phyloP scores from a whole-genome alignment of 2,797 vertebrate genomes.

The Todus mexicanus region DNA sequence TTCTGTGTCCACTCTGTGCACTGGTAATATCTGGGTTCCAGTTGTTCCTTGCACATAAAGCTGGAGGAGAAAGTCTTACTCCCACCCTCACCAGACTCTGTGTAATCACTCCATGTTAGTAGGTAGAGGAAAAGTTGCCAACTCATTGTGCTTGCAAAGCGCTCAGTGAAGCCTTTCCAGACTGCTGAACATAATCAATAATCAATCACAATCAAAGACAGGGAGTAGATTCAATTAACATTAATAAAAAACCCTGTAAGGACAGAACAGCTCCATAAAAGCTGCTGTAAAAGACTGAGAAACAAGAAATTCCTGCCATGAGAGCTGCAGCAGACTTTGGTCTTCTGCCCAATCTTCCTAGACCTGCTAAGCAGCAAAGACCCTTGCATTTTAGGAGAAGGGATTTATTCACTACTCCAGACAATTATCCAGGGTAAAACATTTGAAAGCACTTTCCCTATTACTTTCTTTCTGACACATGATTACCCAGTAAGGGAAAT shows the following conservation, averaged over 20 bases:
- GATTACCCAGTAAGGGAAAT: not conserved
- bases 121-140: not conserved
- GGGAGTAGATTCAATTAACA: not conserved
- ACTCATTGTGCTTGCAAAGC: not conserved
- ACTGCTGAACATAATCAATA: not conserved
- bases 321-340: not conserved
- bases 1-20: not conserved
- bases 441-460: not conserved
- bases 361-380: not conserved
- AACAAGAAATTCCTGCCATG: not conserved
- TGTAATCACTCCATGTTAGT: not conserved
- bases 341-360: not conserved
- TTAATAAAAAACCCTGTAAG: not conserved
- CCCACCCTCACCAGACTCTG: not conserved
- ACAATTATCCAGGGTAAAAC: not conserved
- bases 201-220: not conserved
- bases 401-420: not conserved
- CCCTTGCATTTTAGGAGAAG: not conserved
- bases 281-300: not conserved
- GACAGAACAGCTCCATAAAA: not conserved
- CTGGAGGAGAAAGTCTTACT: not conserved
- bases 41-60: not conserved
- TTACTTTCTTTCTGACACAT: not conserved
- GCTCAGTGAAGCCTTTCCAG: not conserved
- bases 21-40: not conserved